These are phyloP conservation scores for Danaus plexippus DNA, from an alignment of 1,140 invertebrate species.

Conservation along the genomic window DNA sequence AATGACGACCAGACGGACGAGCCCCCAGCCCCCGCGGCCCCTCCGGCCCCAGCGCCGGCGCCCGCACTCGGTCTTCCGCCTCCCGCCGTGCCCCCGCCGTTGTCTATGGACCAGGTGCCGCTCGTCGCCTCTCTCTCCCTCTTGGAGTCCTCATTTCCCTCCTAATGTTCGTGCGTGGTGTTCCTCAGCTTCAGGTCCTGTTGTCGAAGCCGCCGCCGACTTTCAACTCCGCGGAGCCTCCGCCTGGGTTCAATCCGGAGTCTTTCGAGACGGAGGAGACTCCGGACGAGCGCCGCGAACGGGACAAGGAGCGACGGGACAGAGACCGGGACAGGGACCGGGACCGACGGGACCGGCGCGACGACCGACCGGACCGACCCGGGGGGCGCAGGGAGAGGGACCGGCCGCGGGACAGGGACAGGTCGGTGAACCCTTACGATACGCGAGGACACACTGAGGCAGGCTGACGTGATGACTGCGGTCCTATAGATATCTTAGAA, in stretches of 20 bases:
- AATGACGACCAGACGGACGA: conserved; percentile 38
- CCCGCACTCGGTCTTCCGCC: conserved; percentile 7
- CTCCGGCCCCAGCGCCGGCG: neutral
- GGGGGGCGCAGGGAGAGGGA: conserved; percentile 14
- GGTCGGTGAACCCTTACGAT: neutral
- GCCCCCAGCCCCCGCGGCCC: conserved; percentile 1
- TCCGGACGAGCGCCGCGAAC: conserved; percentile 37
- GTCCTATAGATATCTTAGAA: too few species aligned
- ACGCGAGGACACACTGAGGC: too few species aligned
- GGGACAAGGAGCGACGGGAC: conserved; percentile 13
- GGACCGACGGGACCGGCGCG: conserved; percentile 12
- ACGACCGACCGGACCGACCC: conserved; percentile 27
- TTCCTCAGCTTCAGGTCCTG: conserved; percentile 51
- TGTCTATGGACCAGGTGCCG: conserved; percentile 10
- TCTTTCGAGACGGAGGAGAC: conserved; percentile 29
- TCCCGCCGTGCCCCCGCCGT: conserved; percentile 1
- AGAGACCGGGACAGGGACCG: conserved; percentile 25
- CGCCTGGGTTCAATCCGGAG: conserved; percentile 47
- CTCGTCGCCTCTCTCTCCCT: too few species aligned
- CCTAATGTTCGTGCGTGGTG: too few species aligned
- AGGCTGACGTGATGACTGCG: too few species aligned
- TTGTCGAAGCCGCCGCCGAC: conserved; percentile 61
- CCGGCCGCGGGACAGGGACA: conserved; percentile 15
- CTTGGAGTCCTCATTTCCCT: too few species aligned
- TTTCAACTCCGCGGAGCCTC: conserved; percentile 61